Base-by-base conservation (phyloP, 2,888 invertebrate species). In the Platypus cylindrus region DNA sequence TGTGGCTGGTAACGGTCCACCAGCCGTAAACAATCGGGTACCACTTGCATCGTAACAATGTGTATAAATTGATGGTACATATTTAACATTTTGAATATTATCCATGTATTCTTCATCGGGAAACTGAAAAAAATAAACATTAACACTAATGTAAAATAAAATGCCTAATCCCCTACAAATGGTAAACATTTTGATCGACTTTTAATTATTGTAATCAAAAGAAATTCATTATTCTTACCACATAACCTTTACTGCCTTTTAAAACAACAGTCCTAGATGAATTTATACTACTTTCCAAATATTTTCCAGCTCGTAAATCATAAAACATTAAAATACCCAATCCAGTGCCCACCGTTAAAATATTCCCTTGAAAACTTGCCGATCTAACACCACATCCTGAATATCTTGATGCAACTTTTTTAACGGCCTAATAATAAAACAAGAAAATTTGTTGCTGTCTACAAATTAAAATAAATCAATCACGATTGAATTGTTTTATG, bases 31-130 rank as follows among this genome's bases (percentile, higher is more conserved):
- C 23, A 95, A 69, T 36, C 90, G 66, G 9, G 90, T 91, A 9
- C 93, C 90, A 44, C 83, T 85, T 48, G 78, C 75, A 62, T 95
- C 93, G 60, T 93, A 94, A 63, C 90, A 90, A 59, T 95, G 94
- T 2, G 94, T 93, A 63, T 94, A 95, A 53, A 95, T 89, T 12
- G 94, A 94, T 17, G 91, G 82, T 40, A 83, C 81, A 62, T 93
- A 89, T 63, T 86, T 84, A 36, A 82, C 76, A 50, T 81, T 80
- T 64, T 83, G 83, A 53, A 81, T 76, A 3, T 83, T 83, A 47
- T 87, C 85, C 43, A 81, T 74, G 47, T 78, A 84, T 49, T 85
- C 85, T 58, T 87, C 87, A 48, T 74, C 73, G 0, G 85, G 84
- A 63, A 82, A 85, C 86, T 86, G 57, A 14, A 56, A 58, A 17